Evolutionary conservation across 1,140 invertebrate species (phyloP).

Genomic region (Centruroides vittatus): DNA sequence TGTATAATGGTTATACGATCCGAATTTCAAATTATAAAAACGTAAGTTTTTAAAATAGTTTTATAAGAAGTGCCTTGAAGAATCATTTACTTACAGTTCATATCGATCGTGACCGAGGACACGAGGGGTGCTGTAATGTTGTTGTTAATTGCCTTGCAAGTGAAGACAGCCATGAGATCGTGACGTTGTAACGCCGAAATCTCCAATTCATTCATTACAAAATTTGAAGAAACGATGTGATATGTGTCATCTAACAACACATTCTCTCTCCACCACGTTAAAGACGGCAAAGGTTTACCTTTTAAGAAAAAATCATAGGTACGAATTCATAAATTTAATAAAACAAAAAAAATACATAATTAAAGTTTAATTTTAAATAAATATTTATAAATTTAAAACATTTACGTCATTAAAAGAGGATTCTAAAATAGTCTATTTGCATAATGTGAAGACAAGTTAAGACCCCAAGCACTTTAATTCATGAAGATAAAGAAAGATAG

Average conservation of each 20-base stretch:
- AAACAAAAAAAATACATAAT: neutral
- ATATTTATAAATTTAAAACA: no score
- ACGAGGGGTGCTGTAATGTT: slow-evolving; percentile 55
- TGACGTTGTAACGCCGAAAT: slow-evolving; percentile 50
- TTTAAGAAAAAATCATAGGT: slow-evolving; percentile 5
- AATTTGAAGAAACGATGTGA: slow-evolving; percentile 43
- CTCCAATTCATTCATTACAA: slow-evolving; percentile 53
- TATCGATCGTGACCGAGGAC: slow-evolving; percentile 66
- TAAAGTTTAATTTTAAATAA: neutral
- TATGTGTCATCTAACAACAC: slow-evolving; percentile 42
- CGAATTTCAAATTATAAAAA: slow-evolving; percentile 3
- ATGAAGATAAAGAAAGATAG: no score
- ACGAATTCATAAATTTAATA: neutral
- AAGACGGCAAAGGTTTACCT: slow-evolving; percentile 58
- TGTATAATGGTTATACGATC: no score
- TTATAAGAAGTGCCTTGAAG: neutral
- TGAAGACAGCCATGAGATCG: slow-evolving; percentile 67
- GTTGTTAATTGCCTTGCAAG: slow-evolving; percentile 74
- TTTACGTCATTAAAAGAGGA: no score
- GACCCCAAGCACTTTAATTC: no score
- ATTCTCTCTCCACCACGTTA: slow-evolving; percentile 64
- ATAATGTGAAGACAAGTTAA: no score
- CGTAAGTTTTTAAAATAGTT: no score
- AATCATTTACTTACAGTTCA: slow-evolving; percentile 59
- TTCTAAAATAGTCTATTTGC: no score